These are phyloP conservation scores for Sarcophaga subvicina DNA, from an alignment of 2,888 invertebrate species.

Conservation along the genomic window DNA sequence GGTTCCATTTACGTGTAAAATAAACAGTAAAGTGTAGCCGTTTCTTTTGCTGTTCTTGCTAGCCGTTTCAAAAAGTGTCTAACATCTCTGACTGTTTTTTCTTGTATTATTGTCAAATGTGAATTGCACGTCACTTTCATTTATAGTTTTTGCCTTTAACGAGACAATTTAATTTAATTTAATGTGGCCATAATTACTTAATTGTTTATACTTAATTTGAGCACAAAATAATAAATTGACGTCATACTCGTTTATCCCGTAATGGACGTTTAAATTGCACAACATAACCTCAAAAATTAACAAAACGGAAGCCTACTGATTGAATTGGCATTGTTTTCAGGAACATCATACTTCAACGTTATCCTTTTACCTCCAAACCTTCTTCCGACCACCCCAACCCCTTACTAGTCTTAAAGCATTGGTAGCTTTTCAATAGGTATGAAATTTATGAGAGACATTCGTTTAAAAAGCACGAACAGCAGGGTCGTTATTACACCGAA, in stretches of 20 bases:
- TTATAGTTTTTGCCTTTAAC: not conserved
- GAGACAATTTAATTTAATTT: conserved; percentile 5
- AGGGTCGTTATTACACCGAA: conserved; percentile 40
- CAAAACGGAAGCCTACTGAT: conserved; percentile 61
- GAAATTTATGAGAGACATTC: conserved; percentile 62
- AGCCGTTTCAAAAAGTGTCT: too few relatives aligned
- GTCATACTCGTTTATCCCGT: not conserved
- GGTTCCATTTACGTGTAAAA: too few relatives aligned
- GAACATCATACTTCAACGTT: conserved; percentile 38
- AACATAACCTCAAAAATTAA: conserved; percentile 51
- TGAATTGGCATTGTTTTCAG: conserved; percentile 58
- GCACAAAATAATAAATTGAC: conserved; percentile 17
- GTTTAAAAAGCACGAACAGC: conserved; percentile 56
- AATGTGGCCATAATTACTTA: conserved; percentile 39
- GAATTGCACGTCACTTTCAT: not conserved
- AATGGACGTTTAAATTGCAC: not conserved
- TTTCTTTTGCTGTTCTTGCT: too few relatives aligned
- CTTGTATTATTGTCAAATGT: not conserved
- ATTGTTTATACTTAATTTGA: conserved; percentile 34
- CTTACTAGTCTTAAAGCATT: not conserved
- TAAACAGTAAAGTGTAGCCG: too few relatives aligned
- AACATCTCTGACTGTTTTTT: too few relatives aligned
- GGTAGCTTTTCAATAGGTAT: conserved; percentile 35
- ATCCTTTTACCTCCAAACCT: not conserved
- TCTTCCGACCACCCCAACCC: not conserved